Base-by-base conservation (phyloP, 2,888 invertebrate genomes). In the Nemotelus nigrinus region DNA sequence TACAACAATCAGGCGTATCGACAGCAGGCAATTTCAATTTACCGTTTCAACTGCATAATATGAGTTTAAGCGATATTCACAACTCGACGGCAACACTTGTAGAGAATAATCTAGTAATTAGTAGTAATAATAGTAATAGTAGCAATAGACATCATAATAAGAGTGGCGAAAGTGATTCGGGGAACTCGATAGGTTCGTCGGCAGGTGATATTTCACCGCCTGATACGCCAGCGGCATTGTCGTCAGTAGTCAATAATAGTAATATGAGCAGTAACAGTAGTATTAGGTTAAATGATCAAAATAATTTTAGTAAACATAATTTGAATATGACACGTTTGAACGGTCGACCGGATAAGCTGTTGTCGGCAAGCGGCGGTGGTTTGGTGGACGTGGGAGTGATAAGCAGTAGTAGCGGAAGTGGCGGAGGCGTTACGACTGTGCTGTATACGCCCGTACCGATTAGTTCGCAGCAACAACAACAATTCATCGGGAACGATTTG, bases 181-280 rank as follows among this genome's bases (percentile, higher is more conserved):
- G 86, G 47, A 87, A 87, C 79, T 86, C 87, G n/a, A 84, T 86
- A 80, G 86, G 86, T 44, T 87, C 87, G n/a, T 84, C 84, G 10
- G 70, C 55, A 8, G 86, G 85, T 43, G 87, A 87, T 70, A 83
- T 84, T 79, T 85, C 87, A 71, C 87, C 87, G 64, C 86, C 87
- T 55, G 87, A 87, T 79, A 87, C 87, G 76, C 87, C 87, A 50
- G 85, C 84, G 50, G 82, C 85, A 77, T 80, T 84, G 78, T 80
- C 81, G 65, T 68, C 68, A 25, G 71, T 71, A 71, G 74, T 74
- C 74, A 74, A 74, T 74, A 74, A 60, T 60, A 83, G 81, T 79
- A 82, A 57, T 75, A 77, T 55, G 71, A 83, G 81, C 79, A 82
- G 74, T 77, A 79, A 63, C 68, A 79, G 60, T 45, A 78, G 79